Evolutionary conservation across 2,888 invertebrate species (phyloP), one percentile per base, ranked within the genome.

Genomic region (Noctua comes): DNA sequence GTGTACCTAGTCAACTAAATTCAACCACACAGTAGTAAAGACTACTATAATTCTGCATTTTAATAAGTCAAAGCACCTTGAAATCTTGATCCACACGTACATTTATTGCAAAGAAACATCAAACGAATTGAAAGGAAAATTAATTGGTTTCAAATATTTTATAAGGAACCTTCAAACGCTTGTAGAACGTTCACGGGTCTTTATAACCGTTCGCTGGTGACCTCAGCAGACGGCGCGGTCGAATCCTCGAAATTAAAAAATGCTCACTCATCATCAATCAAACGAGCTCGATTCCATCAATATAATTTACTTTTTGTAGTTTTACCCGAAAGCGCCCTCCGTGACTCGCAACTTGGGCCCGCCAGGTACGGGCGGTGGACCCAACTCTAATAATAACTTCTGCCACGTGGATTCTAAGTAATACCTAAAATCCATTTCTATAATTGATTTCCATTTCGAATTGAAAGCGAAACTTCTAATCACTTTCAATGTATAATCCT

Each of bases 271-370:
- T 95, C 97, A 96, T 97, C 96, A 96, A 96, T 97, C 97, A 97
- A 96, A 94, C 94, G 89, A 92, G 92, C 92, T 96, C 96, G 96
- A 97, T 95, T 96, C 96, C 96, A 95, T 96, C 96, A 94, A 96
- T 96, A 96, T 97, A 96, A 96, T 96, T 96, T 97, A 96, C 94
- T 96, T 97, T 96, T 96, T 96, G 95, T 96, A 95, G 95, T 96
- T 96, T 96, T 95, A 96, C 95, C 94, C 92, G 93, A 96, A 96
- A 96, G 94, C 95, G 92, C 95, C 95, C 93, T 94, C 93, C 93
- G 94, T 96, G 96, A 96, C 96, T 96, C 92, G 96, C 95, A 94
- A 92, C 90, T 95, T 93, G 88, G 86, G 84, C 86, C 90, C 90
- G 91, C 95, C 96, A 95, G 96, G 96, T 93, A 96, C 96, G 90